A percentile compares a stretch with the other conserved stretches of the same genome.
phyloP scores from a whole-genome alignment of 2,888 invertebrate genomes.

The Macrophya alboannulata region DNA sequence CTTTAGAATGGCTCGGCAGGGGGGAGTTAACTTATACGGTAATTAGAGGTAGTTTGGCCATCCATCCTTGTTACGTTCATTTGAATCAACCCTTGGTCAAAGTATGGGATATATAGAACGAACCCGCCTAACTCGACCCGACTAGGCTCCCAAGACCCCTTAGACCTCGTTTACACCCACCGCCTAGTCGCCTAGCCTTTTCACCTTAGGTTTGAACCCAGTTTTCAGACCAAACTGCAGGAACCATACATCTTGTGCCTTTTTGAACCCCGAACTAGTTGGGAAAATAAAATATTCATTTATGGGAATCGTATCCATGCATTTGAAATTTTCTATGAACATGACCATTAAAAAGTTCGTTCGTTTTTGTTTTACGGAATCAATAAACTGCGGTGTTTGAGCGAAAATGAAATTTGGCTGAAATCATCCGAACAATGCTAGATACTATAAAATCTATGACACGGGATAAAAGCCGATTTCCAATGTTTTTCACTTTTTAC shows the following conservation, averaged over 20 bases:
- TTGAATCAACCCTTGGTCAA: slow-evolving; percentile 56
- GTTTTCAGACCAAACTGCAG: background rate
- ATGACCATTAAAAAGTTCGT: background rate
- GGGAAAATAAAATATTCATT: background rate
- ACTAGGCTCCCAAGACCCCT: slow-evolving; percentile 22
- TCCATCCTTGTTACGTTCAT: slow-evolving; percentile 57
- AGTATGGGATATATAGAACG: slow-evolving; percentile 35
- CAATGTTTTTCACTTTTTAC: background rate
- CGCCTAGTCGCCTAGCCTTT: slow-evolving; percentile 37
- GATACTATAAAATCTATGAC: background rate
- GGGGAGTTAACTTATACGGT: slow-evolving; percentile 44
- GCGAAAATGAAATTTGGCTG: background rate
- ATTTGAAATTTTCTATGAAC: too few relatives aligned
- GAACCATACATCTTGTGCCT: slow-evolving; percentile 44
- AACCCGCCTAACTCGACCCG: slow-evolving; percentile 36
- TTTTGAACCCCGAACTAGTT: background rate
- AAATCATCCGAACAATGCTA: background rate
- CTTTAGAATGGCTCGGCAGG: slow-evolving; percentile 19
- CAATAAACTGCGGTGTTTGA: background rate
- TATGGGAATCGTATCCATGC: too few relatives aligned
- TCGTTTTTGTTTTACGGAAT: background rate
- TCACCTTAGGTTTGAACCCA: slow-evolving; percentile 30
- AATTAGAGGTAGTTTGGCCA: slow-evolving; percentile 54
- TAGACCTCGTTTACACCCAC: slow-evolving; percentile 30
- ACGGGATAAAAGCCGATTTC: background rate